Evolutionary conservation across 2,113 vertebrate genomes (phyloP).

Genomic region (Perca schrenkii): DNA sequence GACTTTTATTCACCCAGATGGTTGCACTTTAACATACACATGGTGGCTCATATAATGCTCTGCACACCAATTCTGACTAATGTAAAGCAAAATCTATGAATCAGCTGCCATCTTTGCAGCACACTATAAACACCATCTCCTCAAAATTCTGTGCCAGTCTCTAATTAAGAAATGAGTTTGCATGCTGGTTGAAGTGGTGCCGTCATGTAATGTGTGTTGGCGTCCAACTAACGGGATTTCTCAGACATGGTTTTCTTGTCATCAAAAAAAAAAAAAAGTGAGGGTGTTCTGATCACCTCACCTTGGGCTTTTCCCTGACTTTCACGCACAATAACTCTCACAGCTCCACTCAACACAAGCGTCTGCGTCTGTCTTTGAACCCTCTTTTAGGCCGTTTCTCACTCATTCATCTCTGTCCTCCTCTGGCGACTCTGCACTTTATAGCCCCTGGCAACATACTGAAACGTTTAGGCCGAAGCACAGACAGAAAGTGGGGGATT

Average conservation of each 20-base stretch:
- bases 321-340: background rate
- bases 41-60: constrained; percentile 53
- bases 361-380: constrained; percentile 9
- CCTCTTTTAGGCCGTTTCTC: constrained; percentile 24
- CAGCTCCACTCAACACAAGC: background rate
- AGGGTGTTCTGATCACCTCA: constrained; percentile 15
- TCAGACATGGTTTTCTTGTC: constrained; percentile 7
- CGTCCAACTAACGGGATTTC: background rate
- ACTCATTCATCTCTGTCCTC: constrained; percentile 65
- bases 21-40: constrained; percentile 41
- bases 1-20: constrained; percentile 55
- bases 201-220: background rate
- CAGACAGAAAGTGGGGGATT: constrained; percentile 40
- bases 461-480: constrained; percentile 66
- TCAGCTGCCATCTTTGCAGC: constrained; percentile 18
- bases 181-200: constrained; percentile 14
- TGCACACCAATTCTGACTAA: constrained; percentile 42
- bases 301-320: constrained; percentile 11
- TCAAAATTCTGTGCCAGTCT: constrained; percentile 12
- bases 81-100: constrained; percentile 46
- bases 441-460: constrained; percentile 52
- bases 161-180: constrained; percentile 52
- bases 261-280: background rate
- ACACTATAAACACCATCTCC: constrained; percentile 19
- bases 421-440: constrained; percentile 35